Percentiles rank a stretch among this genome's conserved stretches.
phyloP scores from a whole-genome alignment of 2,888 invertebrate species.

The Aphidoletes aphidimyza region DNA sequence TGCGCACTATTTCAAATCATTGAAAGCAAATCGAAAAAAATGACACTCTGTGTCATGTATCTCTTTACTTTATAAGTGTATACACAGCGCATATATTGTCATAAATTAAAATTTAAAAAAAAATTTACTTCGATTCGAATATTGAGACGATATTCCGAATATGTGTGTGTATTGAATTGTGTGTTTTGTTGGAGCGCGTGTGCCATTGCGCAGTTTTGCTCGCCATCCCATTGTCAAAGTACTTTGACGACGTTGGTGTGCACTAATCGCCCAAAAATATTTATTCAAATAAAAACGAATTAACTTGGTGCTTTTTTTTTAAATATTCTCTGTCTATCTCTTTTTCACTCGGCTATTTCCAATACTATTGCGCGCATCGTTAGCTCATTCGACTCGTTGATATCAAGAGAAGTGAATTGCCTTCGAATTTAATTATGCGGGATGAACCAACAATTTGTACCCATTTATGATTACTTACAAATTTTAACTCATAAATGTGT shows the following conservation, averaged over 20 bases:
- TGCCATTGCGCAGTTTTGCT: background rate
- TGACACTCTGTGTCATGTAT: background rate
- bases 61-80: background rate
- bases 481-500: conserved; percentile 34
- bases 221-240: conserved; percentile 9
- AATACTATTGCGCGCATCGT: background rate
- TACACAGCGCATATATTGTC: conserved; percentile 1
- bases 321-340: background rate
- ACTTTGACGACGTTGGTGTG: conserved; percentile 27
- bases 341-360: background rate
- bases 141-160: too few species aligned
- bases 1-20: background rate
- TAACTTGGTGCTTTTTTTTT: background rate
- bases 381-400: background rate
- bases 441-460: conserved; percentile 13
- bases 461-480: conserved; percentile 30
- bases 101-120: conserved; percentile 48
- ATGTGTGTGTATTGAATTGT: too few species aligned
- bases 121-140: conserved; percentile 23
- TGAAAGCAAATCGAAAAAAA: background rate
- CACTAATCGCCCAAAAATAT: conserved; percentile 35
- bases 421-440: conserved; percentile 32
- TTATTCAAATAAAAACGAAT: background rate
- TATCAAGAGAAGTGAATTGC: too few species aligned
- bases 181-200: background rate